Conservation (phyloP, 2,797 vertebrate genomes). For the Dermochelys coriacea region DNA sequence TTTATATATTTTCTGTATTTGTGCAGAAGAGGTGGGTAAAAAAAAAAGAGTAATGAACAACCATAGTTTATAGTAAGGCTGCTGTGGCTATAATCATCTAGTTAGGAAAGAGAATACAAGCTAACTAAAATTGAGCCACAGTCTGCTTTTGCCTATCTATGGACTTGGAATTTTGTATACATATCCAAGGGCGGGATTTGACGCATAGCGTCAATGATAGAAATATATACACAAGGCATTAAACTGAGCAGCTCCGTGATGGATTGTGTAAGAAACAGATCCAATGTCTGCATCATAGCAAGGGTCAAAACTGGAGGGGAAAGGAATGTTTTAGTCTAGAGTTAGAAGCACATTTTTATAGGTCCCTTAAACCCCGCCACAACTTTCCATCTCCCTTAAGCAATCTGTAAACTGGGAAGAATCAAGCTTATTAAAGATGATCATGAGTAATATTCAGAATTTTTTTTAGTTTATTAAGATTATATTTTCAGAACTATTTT, state of each 20-base stretch:
- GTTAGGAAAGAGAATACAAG: not conserved
- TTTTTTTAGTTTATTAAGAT: not conserved
- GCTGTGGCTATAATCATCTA: not conserved
- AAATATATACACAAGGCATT: not conserved
- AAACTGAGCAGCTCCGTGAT: not conserved
- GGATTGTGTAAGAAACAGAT: not conserved
- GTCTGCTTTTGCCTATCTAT: not conserved
- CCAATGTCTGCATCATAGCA: not conserved
- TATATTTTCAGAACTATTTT: not conserved
- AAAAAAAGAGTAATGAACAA: not conserved
- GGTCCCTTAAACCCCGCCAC: not conserved
- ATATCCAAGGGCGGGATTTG: not conserved
- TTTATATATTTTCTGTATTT: not conserved
- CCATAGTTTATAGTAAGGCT: not conserved
- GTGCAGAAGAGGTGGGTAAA: not conserved
- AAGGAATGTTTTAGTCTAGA: not conserved
- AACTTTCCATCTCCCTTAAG: not conserved
- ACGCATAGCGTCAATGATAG: not conserved
- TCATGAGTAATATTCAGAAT: not conserved
- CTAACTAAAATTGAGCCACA: not conserved
- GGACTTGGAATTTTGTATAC: not conserved
- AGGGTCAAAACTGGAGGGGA: not conserved
- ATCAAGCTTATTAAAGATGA: not conserved
- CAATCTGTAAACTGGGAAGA: not conserved
- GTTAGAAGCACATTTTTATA: not conserved